Evolutionary conservation across 2,113 vertebrate genomes (phyloP).

Genomic region (Pseudorasbora parva): DNA sequence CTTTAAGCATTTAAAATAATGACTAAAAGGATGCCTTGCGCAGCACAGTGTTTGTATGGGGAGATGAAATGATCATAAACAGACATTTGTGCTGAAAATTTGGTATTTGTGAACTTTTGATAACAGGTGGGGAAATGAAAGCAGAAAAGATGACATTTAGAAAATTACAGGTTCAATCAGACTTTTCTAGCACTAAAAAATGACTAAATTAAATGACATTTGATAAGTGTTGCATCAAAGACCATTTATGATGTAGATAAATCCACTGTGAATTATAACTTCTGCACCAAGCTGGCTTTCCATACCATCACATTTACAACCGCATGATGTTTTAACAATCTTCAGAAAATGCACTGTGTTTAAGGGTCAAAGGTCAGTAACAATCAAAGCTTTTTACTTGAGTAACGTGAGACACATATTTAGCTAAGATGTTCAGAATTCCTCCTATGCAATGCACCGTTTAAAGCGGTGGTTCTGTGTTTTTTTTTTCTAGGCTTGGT

Average conservation of each 20-base stretch:
- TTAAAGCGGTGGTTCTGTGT: too few relatives aligned
- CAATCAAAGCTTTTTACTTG: neutral
- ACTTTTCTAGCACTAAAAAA: slow-evolving; percentile 13
- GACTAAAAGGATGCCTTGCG: slow-evolving; percentile 16
- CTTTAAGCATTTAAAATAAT: slow-evolving; percentile 12
- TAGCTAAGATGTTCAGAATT: neutral
- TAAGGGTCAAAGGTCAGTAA: slow-evolving; percentile 1
- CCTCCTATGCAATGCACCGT: neutral
- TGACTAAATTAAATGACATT: slow-evolving; percentile 29
- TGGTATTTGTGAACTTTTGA: slow-evolving; percentile 36
- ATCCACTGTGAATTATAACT: neutral
- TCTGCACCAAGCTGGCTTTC: neutral
- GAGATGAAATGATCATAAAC: slow-evolving; percentile 25
- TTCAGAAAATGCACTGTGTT: neutral
- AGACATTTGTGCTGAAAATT: slow-evolving; percentile 20
- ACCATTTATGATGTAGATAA: neutral
- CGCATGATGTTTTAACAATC: neutral
- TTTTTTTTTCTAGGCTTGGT: too few relatives aligned
- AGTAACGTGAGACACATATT: neutral
- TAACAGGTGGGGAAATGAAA: neutral
- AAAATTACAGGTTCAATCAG: slow-evolving; percentile 33
- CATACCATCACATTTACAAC: neutral
- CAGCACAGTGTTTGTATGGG: slow-evolving; percentile 1
- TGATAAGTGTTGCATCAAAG: slow-evolving; percentile 28
- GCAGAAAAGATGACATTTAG: slow-evolving; percentile 16